Percentiles rank a stretch among this genome's conserved stretches.
phyloP scores from a whole-genome alignment of 1,140 invertebrate species.

The Sitobion miscanthi region DNA sequence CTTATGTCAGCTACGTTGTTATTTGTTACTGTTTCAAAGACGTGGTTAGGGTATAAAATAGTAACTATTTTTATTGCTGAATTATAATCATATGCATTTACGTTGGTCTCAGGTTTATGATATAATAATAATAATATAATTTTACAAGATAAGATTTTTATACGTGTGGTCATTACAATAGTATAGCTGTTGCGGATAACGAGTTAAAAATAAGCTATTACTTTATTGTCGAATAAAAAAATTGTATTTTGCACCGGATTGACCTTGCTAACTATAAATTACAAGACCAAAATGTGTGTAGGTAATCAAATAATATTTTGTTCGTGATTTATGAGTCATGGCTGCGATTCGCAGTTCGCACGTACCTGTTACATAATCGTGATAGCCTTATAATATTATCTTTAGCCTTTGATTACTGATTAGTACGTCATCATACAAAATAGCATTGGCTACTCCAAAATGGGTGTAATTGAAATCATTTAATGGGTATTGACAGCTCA shows the following conservation, averaged over 20 bases:
- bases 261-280: background rate
- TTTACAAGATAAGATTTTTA: background rate
- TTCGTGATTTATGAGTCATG: background rate
- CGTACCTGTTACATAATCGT: background rate
- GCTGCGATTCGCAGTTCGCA: background rate
- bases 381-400: no score
- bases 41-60: no score
- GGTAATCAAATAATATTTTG: background rate
- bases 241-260: background rate
- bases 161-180: background rate
- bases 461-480: no score
- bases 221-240: background rate
- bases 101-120: background rate
- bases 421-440: no score
- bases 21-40: background rate
- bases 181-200: no score
- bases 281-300: background rate
- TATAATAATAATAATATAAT: background rate
- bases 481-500: no score
- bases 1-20: background rate
- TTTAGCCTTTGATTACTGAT: no score
- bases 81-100: background rate
- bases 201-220: background rate
- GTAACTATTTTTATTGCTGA: background rate
- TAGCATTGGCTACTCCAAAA: background rate